Conservation (phyloP, 92 coral and sea anemone genomes). For the Desmophyllum pertusum region DNA sequence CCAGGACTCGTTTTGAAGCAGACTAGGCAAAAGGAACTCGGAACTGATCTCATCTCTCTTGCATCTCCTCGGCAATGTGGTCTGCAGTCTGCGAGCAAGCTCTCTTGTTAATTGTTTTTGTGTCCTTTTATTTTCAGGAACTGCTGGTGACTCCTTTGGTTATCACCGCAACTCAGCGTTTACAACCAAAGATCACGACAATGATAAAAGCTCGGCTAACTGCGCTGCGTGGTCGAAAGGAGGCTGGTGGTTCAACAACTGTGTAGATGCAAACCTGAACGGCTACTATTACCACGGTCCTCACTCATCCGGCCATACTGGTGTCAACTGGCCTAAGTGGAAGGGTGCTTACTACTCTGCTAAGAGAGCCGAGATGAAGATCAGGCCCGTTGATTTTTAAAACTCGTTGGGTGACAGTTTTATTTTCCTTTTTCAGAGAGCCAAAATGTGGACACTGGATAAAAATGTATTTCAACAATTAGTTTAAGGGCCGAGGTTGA, state of each 20-base stretch:
- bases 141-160: conserved; percentile 55
- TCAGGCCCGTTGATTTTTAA: conserved; percentile 26
- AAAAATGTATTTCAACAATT: not conserved
- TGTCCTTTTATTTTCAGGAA: conserved; percentile 12
- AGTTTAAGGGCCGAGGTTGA: not conserved
- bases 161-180: conserved; percentile 35
- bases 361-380: conserved; percentile 66
- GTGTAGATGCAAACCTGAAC: conserved; percentile 48
- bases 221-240: conserved; percentile 46
- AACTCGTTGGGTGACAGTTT: not conserved
- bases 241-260: conserved; percentile 57
- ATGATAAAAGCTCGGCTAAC: conserved; percentile 10
- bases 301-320: conserved; percentile 49
- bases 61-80: too few species aligned
- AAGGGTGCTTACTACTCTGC: conserved; percentile 63
- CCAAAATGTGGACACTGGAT: not conserved
- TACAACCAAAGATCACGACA: conserved; percentile 56
- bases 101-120: too few species aligned
- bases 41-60: too few species aligned
- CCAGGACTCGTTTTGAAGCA: too few species aligned
- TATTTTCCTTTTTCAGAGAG: not conserved
- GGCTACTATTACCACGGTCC: conserved; percentile 58
- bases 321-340: conserved; percentile 65
- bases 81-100: too few species aligned
- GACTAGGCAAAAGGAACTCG: too few species aligned